phyloP scores from a whole-genome alignment of 1,140 invertebrate genomes.

The Pachypeltis micranthus region DNA sequence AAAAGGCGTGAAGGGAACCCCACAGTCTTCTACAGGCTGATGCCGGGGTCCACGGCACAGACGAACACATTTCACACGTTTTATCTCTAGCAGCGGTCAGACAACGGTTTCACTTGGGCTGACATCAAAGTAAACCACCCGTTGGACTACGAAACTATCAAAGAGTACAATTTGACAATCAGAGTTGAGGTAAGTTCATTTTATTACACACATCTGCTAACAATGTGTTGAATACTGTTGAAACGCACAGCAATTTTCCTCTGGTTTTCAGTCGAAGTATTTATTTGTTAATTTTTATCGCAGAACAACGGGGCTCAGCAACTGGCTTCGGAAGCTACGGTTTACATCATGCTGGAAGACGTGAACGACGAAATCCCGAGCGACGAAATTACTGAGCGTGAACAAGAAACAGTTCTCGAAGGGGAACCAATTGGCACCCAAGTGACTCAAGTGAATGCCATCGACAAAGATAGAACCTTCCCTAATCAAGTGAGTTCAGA shows the following conservation, averaged over 20 bases:
- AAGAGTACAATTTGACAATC: constrained; percentile 91
- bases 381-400: constrained; percentile 78
- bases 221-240: background rate
- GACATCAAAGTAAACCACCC: constrained; percentile 94
- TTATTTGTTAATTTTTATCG: constrained; percentile 24
- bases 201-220: constrained; percentile 3
- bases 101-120: constrained; percentile 83
- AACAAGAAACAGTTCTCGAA: constrained; percentile 88
- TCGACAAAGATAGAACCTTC: constrained; percentile 90
- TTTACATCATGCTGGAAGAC: constrained; percentile 86
- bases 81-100: constrained; percentile 82
- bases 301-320: constrained; percentile 93
- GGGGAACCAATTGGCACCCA: constrained; percentile 86
- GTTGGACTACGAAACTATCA: constrained; percentile 86
- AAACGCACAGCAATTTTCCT: no score
- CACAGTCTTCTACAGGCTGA: constrained; percentile 85
- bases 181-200: constrained; percentile 72
- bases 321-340: constrained; percentile 84
- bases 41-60: constrained; percentile 87
- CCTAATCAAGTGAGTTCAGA: constrained; percentile 67
- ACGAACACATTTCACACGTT: constrained; percentile 93
- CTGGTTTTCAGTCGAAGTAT: constrained; percentile 20
- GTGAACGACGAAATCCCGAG: constrained; percentile 90
- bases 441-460: constrained; percentile 91
- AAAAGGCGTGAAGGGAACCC: constrained; percentile 75